These are phyloP conservation scores for Papilio dardanus DNA, from an alignment of 1,140 invertebrate genomes.

Conservation along the genomic window DNA sequence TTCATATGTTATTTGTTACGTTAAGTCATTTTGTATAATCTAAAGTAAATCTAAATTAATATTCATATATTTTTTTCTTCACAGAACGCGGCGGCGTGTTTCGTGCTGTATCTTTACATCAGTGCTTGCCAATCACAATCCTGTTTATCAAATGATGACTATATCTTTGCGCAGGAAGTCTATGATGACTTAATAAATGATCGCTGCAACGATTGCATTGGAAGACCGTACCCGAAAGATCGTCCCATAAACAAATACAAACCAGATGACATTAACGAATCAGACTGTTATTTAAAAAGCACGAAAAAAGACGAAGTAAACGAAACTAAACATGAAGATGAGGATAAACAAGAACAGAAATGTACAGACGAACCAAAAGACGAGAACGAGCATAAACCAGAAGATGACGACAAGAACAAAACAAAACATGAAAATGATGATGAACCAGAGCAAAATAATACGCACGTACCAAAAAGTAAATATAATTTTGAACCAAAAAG, in stretches of 20 bases:
- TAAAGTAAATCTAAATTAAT: too few species aligned
- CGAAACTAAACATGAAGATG: background rate
- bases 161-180: background rate
- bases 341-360: background rate
- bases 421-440: background rate
- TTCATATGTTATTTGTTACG: background rate
- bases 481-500: background rate
- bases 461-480: background rate
- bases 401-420: background rate
- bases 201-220: background rate
- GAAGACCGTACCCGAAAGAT: background rate
- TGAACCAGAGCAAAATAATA: background rate
- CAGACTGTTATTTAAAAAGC: background rate
- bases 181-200: background rate
- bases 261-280: background rate
- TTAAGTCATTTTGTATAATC: too few species aligned
- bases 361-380: background rate
- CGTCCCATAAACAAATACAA: background rate
- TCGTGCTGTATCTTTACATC: background rate
- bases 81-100: background rate
- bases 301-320: background rate
- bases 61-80: too few species aligned
- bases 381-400: background rate
- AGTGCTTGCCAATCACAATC: background rate
- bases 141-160: background rate